Percentiles rank a stretch among this genome's conserved stretches.
Evolutionary conservation across 2,888 invertebrate species (phyloP).

Genomic region (Limnephilus lunatus): DNA sequence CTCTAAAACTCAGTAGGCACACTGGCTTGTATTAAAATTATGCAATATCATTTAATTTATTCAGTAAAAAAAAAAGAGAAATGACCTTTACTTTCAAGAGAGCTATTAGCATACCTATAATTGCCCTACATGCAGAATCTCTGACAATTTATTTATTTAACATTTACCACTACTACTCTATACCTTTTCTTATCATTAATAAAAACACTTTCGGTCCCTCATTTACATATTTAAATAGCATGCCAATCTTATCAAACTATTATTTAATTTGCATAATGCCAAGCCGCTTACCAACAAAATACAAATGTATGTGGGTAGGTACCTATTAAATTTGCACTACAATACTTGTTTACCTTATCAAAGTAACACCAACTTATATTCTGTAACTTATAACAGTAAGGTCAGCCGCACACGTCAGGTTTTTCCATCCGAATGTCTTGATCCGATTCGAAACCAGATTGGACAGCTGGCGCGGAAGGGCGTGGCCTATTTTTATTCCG

Average conservation of each 20-base stretch:
- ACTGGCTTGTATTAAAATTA: not conserved
- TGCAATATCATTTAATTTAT: not conserved
- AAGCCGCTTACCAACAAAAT: not conserved
- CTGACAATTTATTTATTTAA: not conserved
- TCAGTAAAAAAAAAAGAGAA: not conserved
- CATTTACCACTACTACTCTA: not conserved
- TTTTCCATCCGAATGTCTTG: too few relatives aligned
- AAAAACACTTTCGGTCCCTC: not conserved
- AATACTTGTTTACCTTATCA: constrained; percentile 2
- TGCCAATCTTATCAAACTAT: not conserved
- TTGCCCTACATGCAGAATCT: not conserved
- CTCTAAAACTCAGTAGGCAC: not conserved
- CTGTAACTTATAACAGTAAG: not conserved
- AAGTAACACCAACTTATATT: not conserved
- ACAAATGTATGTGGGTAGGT: not conserved
- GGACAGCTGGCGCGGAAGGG: too few relatives aligned
- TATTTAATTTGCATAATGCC: not conserved
- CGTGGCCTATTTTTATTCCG: too few relatives aligned
- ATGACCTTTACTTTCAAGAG: not conserved
- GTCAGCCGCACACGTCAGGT: too few relatives aligned
- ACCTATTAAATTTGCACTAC: not conserved
- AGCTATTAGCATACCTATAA: not conserved
- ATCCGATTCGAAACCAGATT: too few relatives aligned
- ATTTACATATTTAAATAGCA: not conserved
- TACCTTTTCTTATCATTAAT: not conserved